Evolutionary conservation across 2,888 invertebrate species (phyloP).

Genomic region (Eurytoma adleriae): DNA sequence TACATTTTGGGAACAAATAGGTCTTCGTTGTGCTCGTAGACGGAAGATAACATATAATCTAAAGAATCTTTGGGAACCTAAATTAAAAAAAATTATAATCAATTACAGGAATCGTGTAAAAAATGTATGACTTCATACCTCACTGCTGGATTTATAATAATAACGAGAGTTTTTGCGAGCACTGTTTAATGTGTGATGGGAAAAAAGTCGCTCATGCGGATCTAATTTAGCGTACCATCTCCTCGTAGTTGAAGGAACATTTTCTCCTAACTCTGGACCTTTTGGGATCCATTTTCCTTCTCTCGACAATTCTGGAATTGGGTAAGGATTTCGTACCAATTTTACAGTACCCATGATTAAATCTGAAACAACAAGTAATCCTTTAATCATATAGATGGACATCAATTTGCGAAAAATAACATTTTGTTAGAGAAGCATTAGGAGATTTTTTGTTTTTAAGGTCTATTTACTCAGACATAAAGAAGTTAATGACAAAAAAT

Average conservation of each 20-base stretch:
- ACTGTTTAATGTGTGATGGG: slow-evolving; percentile 81
- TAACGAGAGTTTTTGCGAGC: slow-evolving; percentile 74
- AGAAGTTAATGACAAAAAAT: too few species aligned
- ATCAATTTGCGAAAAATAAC: too few species aligned
- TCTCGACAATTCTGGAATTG: slow-evolving; percentile 69
- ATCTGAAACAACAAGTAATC: slow-evolving; percentile 26
- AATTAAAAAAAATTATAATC: slow-evolving; percentile 1
- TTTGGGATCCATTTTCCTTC: slow-evolving; percentile 67
- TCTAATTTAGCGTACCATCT: slow-evolving; percentile 67
- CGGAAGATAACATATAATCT: slow-evolving; percentile 82
- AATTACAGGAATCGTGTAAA: not conserved
- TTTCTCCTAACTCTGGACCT: slow-evolving; percentile 67
- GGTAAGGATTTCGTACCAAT: slow-evolving; percentile 69
- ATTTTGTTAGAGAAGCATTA: too few species aligned
- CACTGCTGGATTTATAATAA: not conserved
- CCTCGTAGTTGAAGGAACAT: slow-evolving; percentile 64
- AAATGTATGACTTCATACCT: slow-evolving; percentile 5
- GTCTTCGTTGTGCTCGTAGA: slow-evolving; percentile 83
- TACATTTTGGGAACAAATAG: slow-evolving; percentile 73
- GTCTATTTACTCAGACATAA: too few species aligned
- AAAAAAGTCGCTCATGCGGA: slow-evolving; percentile 78
- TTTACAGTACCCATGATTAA: slow-evolving; percentile 46
- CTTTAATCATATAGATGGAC: too few species aligned
- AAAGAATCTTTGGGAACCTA: slow-evolving; percentile 83
- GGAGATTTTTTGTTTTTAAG: too few species aligned